A percentile compares a stretch with the other conserved stretches of the same genome.
These are phyloP conservation scores for Epinephelus malabaricus DNA, from an alignment of 2,797 vertebrate species.

Conservation along the genomic window DNA sequence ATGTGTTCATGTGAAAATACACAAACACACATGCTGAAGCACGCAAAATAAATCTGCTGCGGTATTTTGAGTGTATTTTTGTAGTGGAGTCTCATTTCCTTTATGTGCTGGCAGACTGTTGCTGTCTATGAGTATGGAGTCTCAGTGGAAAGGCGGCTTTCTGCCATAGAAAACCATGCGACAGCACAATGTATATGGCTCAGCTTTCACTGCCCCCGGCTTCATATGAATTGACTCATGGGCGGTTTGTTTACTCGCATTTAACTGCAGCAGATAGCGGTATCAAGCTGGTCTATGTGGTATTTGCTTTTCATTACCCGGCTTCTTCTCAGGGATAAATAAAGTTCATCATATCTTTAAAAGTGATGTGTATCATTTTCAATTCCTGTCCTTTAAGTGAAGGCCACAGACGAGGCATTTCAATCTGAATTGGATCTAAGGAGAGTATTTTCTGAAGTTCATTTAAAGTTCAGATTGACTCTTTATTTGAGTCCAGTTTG, in stretches of 20 bases:
- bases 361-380: not conserved
- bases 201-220: conserved; percentile 45
- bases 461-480: not conserved
- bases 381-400: conserved; percentile 16
- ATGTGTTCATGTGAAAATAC: conserved; percentile 24
- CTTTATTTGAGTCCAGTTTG: not conserved
- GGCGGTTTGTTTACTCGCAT: conserved; percentile 59
- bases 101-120: conserved; percentile 35
- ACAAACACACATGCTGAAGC: not conserved
- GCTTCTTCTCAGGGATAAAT: conserved; percentile 12
- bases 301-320: conserved; percentile 20
- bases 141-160: conserved; percentile 44
- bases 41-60: conserved; percentile 43
- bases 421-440: not conserved
- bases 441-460: not conserved
- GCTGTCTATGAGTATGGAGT: conserved; percentile 37
- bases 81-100: conserved; percentile 26
- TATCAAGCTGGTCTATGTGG: conserved; percentile 21
- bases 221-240: conserved; percentile 63
- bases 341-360: conserved; percentile 21
- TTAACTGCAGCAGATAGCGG: conserved; percentile 51
- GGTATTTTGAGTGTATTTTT: conserved; percentile 49
- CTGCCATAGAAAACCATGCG: conserved; percentile 47
- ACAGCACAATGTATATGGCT: conserved; percentile 56
- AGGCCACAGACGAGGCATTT: not conserved